Percentiles rank a stretch among this genome's conserved stretches.
Evolutionary conservation across 2,113 vertebrate species (phyloP).

Genomic region (Anseranas semipalmata): DNA sequence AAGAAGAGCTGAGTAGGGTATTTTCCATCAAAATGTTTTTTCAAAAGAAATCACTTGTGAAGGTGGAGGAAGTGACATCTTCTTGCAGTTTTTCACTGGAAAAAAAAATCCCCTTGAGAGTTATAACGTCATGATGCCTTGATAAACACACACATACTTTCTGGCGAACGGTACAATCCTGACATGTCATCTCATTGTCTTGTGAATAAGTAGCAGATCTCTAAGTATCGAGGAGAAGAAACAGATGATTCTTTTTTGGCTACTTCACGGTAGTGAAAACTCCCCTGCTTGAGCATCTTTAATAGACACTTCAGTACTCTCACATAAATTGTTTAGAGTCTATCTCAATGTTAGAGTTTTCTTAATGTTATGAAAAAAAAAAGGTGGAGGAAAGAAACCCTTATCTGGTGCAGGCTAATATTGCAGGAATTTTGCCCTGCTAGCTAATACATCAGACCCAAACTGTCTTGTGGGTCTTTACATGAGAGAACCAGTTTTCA

Average conservation of each 20-base stretch:
- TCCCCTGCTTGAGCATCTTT: neutral
- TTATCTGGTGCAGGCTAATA: neutral
- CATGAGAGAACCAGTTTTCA: neutral
- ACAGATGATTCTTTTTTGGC: neutral
- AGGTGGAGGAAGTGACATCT: neutral
- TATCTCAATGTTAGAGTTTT: neutral
- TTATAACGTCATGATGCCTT: neutral
- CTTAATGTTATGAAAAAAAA: neutral
- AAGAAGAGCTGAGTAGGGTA: neutral
- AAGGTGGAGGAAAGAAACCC: fast-evolving
- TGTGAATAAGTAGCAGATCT: neutral
- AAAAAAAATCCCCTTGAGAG: neutral
- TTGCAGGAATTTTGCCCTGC: neutral
- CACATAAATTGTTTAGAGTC: neutral
- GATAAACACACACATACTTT: neutral
- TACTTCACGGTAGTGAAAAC: neutral
- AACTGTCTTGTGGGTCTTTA: neutral
- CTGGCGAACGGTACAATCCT: neutral
- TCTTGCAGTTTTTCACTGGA: neutral
- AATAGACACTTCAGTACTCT: neutral
- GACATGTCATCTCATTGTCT: neutral
- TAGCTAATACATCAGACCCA: neutral
- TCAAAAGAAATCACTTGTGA: neutral
- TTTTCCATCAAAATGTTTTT: neutral
- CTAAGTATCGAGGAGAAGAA: neutral